Base-by-base conservation (phyloP, 2,888 invertebrate genomes). In the Asteroscopus sphinx region DNA sequence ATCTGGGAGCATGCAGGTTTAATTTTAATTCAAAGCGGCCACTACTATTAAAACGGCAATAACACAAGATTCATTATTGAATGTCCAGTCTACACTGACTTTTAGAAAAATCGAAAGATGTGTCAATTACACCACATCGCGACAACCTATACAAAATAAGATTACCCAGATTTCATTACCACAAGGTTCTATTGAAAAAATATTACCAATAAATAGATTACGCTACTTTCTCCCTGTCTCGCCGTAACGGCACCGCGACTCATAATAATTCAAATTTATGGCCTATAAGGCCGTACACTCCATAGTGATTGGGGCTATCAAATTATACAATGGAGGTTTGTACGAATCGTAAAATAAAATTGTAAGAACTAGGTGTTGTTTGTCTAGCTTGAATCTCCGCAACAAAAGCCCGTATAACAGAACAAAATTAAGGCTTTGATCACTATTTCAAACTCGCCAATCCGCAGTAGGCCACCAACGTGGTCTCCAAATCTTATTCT, bases 241-340 rank as follows among this genome's bases (percentile, higher is more conserved):
- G 64, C 16, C 64, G 11, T n/a, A 6, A 15, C 12, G 64, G 53
- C 68, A 28, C 44, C 64, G n/a, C 2, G 7, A 16, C 37, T 42
- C 26, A 25, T 48, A 53, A 33, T 71, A 37, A 55, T 53, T 65
- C 61, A 47, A 53, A 28, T 41, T 57, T 21, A 41, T 55, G 11
- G 37, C n/a, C n/a, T 35, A 48, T 21, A 25, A 6, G 25, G 3
- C 3, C 25, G 6, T n/a, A 33, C 33, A 36, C 16, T 12, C 33
- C 12, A 44, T 55, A 58, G 52, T 58, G 63, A 72, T 67, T 70
- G 66, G 11, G 26, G 32, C 49, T 21, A 67, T 68, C 45, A 67
- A 70, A 70, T 70, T 70, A 72, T 67, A 67, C 53, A 44, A 30
- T 4, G 21, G n/a, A n/a, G 6, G 13, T 2, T 47, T 25, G 17